These are phyloP conservation scores for Syrrhaptes paradoxus DNA, from an alignment of 2,113 vertebrate genomes.

Conservation along the genomic window DNA sequence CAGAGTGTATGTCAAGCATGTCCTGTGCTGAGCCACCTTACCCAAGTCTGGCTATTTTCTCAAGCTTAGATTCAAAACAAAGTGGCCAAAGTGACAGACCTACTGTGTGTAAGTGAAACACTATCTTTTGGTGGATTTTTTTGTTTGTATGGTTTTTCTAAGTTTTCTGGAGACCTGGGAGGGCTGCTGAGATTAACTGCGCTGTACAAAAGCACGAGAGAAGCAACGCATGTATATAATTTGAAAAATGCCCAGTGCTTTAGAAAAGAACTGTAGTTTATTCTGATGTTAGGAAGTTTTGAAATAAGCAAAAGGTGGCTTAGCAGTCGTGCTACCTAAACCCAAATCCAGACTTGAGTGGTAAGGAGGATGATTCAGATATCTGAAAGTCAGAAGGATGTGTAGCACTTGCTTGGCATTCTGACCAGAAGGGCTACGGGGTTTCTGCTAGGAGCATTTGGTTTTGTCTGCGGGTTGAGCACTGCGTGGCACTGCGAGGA, in stretches of 20 bases:
- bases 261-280: neutral
- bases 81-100: neutral
- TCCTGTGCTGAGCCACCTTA: neutral
- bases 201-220: neutral
- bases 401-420: neutral
- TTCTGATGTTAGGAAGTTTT: neutral
- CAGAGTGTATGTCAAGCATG: neutral
- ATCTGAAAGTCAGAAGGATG: too few relatives aligned
- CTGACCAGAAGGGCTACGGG: neutral
- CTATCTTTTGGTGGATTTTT: neutral
- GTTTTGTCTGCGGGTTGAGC: too few relatives aligned
- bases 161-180: neutral
- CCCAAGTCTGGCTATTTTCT: neutral
- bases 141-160: neutral
- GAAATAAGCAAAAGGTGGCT: neutral
- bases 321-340: neutral
- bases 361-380: neutral
- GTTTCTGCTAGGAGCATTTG: fast-evolving
- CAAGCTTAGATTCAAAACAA: neutral
- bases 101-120: neutral
- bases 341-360: neutral
- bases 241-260: neutral
- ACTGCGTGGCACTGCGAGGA: neutral
- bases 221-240: neutral
- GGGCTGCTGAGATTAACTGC: neutral